phyloP scores from a whole-genome alignment of 2,113 vertebrate genomes.

The Poicephalus meyeri region DNA sequence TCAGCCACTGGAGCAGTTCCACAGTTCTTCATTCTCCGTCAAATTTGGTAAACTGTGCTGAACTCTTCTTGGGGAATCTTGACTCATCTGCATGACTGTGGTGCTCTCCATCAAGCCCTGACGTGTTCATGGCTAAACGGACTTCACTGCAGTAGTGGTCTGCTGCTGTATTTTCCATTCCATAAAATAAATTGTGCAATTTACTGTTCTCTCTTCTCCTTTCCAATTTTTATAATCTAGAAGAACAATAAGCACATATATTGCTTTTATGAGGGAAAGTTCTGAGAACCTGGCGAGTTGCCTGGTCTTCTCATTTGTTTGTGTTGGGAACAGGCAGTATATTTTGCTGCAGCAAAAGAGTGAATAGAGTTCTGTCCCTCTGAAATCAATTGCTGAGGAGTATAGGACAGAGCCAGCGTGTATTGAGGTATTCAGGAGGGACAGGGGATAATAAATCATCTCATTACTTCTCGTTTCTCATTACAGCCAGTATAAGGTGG shows the following conservation, averaged over 20 bases:
- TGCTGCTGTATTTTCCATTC: background rate
- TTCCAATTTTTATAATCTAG: conserved; percentile 28
- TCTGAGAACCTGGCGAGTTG: background rate
- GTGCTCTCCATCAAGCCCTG: background rate
- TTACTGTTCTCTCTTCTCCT: conserved; percentile 23
- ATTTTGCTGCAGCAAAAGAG: background rate
- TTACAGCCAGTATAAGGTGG: background rate
- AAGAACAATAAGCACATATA: conserved; percentile 37
- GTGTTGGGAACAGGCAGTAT: background rate
- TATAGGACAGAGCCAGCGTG: background rate
- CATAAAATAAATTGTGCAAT: conserved; percentile 11
- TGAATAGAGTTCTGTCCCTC: background rate
- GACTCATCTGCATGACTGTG: background rate
- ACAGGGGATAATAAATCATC: conserved; percentile 38
- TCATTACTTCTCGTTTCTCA: conserved; percentile 27
- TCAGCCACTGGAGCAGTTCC: background rate
- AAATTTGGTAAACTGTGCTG: background rate
- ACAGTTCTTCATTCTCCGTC: background rate
- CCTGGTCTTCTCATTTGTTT: background rate
- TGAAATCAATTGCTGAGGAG: background rate
- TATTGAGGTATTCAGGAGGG: background rate
- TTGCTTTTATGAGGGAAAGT: conserved; percentile 39
- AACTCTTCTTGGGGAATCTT: conserved; percentile 1
- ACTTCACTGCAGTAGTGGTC: background rate
- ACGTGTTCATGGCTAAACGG: background rate